A percentile compares a stretch with the other conserved stretches of the same genome.
phyloP scores from a whole-genome alignment of 2,888 invertebrate genomes.

The Ctena decussata region DNA sequence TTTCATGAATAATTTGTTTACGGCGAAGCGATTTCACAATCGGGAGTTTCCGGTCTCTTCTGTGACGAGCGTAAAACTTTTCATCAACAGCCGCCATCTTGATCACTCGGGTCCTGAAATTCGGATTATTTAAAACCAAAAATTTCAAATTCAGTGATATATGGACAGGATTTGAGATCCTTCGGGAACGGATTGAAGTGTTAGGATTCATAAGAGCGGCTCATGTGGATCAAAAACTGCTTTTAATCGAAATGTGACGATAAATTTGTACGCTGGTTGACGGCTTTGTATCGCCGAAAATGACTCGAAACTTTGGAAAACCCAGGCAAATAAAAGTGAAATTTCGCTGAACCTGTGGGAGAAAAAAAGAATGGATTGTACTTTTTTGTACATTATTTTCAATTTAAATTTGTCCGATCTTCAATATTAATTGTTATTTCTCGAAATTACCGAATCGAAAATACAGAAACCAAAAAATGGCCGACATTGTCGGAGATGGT shows the following conservation, averaged over 20 bases:
- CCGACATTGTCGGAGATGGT: conserved; percentile 90
- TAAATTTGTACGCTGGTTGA: conserved; percentile 66
- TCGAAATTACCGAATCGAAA: conserved; percentile 55
- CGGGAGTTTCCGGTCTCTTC: conserved; percentile 88
- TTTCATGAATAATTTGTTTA: conserved; percentile 83
- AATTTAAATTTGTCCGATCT: neutral
- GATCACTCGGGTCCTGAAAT: conserved; percentile 93
- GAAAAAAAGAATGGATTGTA: neutral
- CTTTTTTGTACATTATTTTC: neutral
- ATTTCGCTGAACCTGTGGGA: neutral
- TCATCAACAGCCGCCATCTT: conserved; percentile 98
- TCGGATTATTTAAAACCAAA: conserved; percentile 89
- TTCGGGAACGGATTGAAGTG: conserved; percentile 52
- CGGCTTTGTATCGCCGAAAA: conserved; percentile 61
- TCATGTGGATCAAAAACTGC: conserved; percentile 40
- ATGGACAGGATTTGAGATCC: conserved; percentile 20
- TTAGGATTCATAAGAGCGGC: conserved; percentile 37
- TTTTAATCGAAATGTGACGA: conserved; percentile 68
- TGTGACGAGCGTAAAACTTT: conserved; percentile 98
- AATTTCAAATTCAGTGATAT: conserved; percentile 57
- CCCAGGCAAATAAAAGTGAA: conserved; percentile 29
- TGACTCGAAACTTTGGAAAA: conserved; percentile 58
- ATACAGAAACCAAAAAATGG: conserved; percentile 56
- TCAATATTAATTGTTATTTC: neutral
- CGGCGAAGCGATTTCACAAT: conserved; percentile 74